These are phyloP conservation scores for Chionoecetes opilio DNA, from an alignment of 1,140 invertebrate species.

Conservation along the genomic window DNA sequence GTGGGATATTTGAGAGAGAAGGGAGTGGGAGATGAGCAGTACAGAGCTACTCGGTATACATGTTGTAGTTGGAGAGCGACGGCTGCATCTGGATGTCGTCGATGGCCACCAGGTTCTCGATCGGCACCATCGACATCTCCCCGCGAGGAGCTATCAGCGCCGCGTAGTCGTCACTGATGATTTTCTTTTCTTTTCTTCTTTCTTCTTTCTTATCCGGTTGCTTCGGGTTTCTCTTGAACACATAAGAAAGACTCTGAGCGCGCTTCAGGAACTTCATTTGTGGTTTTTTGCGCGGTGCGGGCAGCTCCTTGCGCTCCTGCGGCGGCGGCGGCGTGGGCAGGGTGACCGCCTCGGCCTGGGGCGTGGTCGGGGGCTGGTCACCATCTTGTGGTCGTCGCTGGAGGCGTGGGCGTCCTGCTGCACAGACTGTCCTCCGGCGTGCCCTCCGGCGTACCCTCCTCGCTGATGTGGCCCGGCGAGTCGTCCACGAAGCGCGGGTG, in stretches of 20 bases:
- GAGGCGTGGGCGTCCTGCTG: conserved; percentile 66
- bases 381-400: background rate
- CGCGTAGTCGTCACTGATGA: conserved; percentile 75
- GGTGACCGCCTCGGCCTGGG: conserved; percentile 12
- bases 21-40: background rate
- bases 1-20: background rate
- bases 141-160: conserved; percentile 60
- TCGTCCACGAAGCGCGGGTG: conserved; percentile 57
- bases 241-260: conserved; percentile 80
- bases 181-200: conserved; percentile 79
- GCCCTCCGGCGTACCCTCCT: conserved; percentile 75
- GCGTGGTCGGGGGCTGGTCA: conserved; percentile 29
- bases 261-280: conserved; percentile 80
- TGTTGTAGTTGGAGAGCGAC: conserved; percentile 71
- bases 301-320: conserved; percentile 23
- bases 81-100: conserved; percentile 77
- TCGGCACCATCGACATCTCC: conserved; percentile 77
- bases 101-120: conserved; percentile 80
- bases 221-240: conserved; percentile 75
- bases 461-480: conserved; percentile 70
- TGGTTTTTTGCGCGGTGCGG: conserved; percentile 53
- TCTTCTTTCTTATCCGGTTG: no score
- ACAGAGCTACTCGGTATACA: conserved; percentile 49
- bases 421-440: conserved; percentile 67
- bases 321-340: background rate